Evolutionary conservation across 92 coral and sea anemone genomes (phyloP).

Genomic region (Heliopora coerulea): DNA sequence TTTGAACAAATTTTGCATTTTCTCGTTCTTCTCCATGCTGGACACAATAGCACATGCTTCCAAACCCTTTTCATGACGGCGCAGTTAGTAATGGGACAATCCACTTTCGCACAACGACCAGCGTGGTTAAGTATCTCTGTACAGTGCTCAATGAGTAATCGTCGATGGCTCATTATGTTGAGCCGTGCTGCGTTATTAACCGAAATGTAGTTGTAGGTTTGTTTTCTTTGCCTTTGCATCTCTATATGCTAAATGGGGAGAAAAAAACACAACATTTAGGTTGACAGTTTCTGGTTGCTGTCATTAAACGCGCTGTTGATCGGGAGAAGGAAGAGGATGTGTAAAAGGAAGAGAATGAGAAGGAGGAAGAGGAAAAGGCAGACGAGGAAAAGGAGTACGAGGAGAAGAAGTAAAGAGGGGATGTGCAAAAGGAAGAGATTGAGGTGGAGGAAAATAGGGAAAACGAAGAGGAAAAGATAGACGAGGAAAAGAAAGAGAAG

Average conservation of each 20-base stretch:
- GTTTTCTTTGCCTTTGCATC: no score
- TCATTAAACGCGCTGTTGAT: no score
- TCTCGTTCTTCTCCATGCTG: not conserved
- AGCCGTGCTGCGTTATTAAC: not conserved
- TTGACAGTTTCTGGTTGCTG: not conserved
- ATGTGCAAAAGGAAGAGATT: not conserved
- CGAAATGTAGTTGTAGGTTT: not conserved
- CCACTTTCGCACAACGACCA: not conserved
- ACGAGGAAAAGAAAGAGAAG: not conserved
- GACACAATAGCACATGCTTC: constrained; percentile 13
- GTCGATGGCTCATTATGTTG: not conserved
- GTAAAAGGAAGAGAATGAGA: not conserved
- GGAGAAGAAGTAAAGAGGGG: not conserved
- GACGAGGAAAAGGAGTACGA: not conserved
- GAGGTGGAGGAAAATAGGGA: not conserved
- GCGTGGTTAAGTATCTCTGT: constrained; percentile 23
- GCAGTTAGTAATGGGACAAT: constrained; percentile 12
- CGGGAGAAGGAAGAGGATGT: not conserved
- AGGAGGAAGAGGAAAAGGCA: not conserved
- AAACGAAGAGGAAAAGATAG: not conserved
- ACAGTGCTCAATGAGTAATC: constrained; percentile 9
- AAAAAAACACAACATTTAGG: no score
- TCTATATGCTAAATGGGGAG: no score
- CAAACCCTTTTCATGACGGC: constrained; percentile 20
- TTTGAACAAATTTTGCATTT: constrained; percentile 18